These are phyloP conservation scores for Proteles cristata DNA, from an alignment of 2,113 vertebrate genomes.

Conservation along the genomic window DNA sequence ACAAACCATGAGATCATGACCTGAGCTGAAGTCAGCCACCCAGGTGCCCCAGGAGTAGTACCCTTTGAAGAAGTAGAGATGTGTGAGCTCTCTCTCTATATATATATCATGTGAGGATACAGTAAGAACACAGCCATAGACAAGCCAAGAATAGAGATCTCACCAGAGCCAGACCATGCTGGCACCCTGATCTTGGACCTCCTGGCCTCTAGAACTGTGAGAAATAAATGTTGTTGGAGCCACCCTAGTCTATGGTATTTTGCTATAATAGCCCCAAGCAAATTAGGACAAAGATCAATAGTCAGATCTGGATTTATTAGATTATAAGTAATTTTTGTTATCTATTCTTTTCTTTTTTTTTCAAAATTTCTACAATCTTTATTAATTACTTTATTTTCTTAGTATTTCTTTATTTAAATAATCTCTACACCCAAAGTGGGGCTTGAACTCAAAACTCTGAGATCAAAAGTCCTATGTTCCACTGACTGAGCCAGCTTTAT, in stretches of 20 bases:
- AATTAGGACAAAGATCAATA: background rate
- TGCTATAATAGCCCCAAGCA: background rate
- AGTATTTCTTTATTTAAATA: background rate
- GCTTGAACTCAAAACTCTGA: background rate
- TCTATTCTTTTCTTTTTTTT: background rate
- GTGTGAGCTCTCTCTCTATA: background rate
- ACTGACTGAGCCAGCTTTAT: background rate
- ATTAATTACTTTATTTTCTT: constrained; percentile 5
- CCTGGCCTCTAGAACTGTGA: background rate
- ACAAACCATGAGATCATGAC: too few species aligned
- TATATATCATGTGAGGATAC: background rate
- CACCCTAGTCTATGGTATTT: background rate
- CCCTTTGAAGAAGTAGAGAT: background rate
- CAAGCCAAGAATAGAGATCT: background rate
- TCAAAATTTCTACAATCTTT: background rate
- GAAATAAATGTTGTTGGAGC: background rate
- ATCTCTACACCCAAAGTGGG: background rate
- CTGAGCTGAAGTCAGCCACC: too few species aligned
- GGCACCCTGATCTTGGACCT: background rate
- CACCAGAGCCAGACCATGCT: background rate
- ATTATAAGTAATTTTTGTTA: background rate
- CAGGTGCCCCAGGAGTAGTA: too few species aligned
- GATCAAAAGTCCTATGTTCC: background rate
- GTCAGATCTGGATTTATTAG: background rate
- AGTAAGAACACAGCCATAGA: background rate